Base-by-base conservation (phyloP, 2,113 vertebrate genomes). In the Sinosuthora webbiana region DNA sequence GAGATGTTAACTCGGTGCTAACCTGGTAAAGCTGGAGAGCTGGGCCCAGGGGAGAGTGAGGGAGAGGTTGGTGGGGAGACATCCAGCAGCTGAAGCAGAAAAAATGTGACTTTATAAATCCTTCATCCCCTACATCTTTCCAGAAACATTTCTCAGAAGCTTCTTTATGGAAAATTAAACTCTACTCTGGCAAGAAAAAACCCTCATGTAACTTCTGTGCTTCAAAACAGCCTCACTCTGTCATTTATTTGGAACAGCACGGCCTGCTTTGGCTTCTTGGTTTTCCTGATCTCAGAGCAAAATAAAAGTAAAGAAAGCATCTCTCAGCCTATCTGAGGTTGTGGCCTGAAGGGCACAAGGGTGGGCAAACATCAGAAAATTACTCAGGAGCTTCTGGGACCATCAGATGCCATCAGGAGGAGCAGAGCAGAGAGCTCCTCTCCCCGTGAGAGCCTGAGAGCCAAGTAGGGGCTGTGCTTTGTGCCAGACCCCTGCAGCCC, bases 91-190 rank as follows among this genome's bases (percentile, higher is more conserved):
- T 73, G 82, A 94, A 60, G 82, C 50, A 90, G 80, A 78, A 75
- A 81, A 90, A 56, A 83, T 56, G 49, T 56, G 41, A 39, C 62
- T 91, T 92, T 41, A 91, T 94, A 94, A 94, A 92, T 87, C 47
- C 83, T 93, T 94, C 65, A 76, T 87, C 53, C 6, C 12, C 25
- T 84, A 15, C 65, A 75, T 91, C 77, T 75, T 89, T 37, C 62
- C 41, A 53, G 70, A 87, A 83, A 84, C 4, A 5, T 56, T 92
- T 78, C 52, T 81, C 77, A 67, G 44, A 77, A 87, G 47, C 19
- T 71, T 95, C 27, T 41, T 87, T 74, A 84, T 53, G 77, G 94
- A 91, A 89, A 94, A 91, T 91, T 89, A 91, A 97, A 84, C 65
- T 75, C 83, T 33, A 15, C 23, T 53, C 52, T 53, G 59, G 53